A percentile compares a stretch with the other conserved stretches of the same genome.
phyloP scores from a whole-genome alignment of 1,140 invertebrate species.

The Drepana arcuata region DNA sequence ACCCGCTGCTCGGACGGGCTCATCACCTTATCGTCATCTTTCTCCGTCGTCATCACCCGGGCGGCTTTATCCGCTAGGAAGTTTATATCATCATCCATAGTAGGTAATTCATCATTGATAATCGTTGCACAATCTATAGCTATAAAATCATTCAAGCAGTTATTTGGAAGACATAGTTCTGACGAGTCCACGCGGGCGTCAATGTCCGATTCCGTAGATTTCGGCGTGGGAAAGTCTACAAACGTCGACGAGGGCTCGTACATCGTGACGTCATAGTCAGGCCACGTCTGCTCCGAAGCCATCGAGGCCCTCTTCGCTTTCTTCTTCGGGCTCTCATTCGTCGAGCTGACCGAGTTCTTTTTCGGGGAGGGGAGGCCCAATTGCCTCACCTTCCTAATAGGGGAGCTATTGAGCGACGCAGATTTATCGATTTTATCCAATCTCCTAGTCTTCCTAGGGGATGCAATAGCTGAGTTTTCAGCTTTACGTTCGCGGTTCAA shows the following conservation, averaged over 20 bases:
- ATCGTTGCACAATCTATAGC: constrained; percentile 51
- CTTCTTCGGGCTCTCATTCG: constrained; percentile 55
- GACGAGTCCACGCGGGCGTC: constrained; percentile 55
- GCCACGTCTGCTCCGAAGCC: constrained; percentile 14
- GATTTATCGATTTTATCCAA: constrained; percentile 66
- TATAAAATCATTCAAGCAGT: constrained; percentile 65
- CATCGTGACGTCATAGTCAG: constrained; percentile 66
- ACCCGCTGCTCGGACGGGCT: constrained; percentile 37
- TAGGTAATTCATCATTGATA: constrained; percentile 32
- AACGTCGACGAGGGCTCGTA: constrained; percentile 64
- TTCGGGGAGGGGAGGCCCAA: constrained; percentile 47
- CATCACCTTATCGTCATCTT: constrained; percentile 29
- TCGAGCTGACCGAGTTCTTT: constrained; percentile 43
- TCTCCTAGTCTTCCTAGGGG: constrained; percentile 58
- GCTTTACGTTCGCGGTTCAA: constrained; percentile 50
- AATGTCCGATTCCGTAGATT: constrained; percentile 58
- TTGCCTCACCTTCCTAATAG: constrained; percentile 63
- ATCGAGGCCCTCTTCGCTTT: constrained; percentile 41
- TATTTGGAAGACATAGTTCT: constrained; percentile 58
- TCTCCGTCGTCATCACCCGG: constrained; percentile 57
- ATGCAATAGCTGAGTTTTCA: constrained; percentile 45
- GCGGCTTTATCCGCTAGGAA: constrained; percentile 56
- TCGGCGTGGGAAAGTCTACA: constrained; percentile 40
- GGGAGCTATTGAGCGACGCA: constrained; percentile 61
- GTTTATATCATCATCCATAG: constrained; percentile 51